Evolutionary conservation across 2,113 vertebrate species (phyloP).

Genomic region (Addax nasomaculatus): DNA sequence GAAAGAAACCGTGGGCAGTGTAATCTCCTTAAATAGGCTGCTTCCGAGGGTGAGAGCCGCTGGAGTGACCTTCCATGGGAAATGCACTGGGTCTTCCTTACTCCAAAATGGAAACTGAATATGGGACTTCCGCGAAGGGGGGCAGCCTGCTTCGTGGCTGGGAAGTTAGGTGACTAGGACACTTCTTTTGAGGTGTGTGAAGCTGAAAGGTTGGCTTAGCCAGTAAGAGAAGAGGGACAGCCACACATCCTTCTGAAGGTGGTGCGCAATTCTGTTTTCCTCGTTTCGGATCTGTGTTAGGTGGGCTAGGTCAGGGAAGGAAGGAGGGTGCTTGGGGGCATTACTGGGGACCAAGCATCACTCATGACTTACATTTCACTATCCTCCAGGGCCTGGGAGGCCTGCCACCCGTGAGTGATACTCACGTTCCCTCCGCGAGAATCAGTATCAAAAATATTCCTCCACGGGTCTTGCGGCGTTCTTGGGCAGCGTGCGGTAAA

Average conservation of each 20-base stretch:
- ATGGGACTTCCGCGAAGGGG: neutral
- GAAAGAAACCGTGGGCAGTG: neutral
- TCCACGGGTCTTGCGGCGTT: neutral
- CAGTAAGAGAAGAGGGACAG: neutral
- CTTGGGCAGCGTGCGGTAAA: neutral
- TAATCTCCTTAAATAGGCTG: slow-evolving; percentile 40
- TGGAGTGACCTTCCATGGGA: neutral
- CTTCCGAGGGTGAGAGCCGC: neutral
- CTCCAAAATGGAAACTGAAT: neutral
- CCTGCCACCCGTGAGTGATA: neutral
- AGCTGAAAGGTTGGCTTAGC: neutral
- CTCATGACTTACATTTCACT: neutral
- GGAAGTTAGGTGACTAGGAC: slow-evolving; percentile 8
- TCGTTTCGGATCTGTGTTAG: neutral
- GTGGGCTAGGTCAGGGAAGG: neutral
- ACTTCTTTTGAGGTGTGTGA: neutral
- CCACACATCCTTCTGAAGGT: neutral
- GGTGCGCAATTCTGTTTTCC: neutral
- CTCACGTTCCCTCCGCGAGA: neutral
- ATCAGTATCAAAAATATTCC: neutral
- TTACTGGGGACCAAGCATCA: neutral
- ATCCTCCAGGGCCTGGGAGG: neutral
- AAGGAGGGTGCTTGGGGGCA: neutral
- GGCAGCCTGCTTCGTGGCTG: neutral
- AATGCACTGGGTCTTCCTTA: neutral